Conservation (phyloP, 2,797 vertebrate species). For the Fistularia commersonii region DNA sequence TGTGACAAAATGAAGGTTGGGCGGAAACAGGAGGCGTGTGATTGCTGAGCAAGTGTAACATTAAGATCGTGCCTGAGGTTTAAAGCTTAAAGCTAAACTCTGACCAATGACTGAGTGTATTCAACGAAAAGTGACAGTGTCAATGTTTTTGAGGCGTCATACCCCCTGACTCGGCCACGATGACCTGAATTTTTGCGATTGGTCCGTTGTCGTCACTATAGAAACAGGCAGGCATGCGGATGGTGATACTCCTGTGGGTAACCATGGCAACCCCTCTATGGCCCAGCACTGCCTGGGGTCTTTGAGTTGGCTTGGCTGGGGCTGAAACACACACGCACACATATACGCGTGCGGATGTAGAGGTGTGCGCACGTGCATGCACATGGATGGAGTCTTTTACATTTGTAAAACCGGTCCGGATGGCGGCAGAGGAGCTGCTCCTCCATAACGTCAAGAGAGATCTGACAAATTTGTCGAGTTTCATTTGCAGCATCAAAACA, state of each 20-base stretch:
- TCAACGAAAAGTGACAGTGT: constrained; percentile 40
- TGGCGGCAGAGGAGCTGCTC: constrained; percentile 1
- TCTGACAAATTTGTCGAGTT: constrained; percentile 8
- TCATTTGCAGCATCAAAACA: constrained; percentile 13
- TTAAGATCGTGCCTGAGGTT: constrained; percentile 15
- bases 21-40: constrained; percentile 2
- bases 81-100: constrained; percentile 14
- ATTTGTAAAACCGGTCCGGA: not conserved
- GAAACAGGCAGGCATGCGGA: constrained; percentile 92
- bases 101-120: constrained; percentile 18
- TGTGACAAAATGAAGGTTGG: constrained; percentile 41
- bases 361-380: not conserved
- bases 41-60: constrained; percentile 24
- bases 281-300: constrained; percentile 80
- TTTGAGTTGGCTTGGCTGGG: constrained; percentile 84
- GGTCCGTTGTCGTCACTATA: constrained; percentile 95
- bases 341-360: constrained; percentile 5
- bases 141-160: constrained; percentile 55
- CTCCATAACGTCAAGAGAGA: not conserved
- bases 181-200: constrained; percentile 91
- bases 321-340: constrained; percentile 68
- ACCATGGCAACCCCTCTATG: constrained; percentile 80
- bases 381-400: too few relatives aligned
- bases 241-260: constrained; percentile 88
- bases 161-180: constrained; percentile 92